A percentile compares a stretch with the other conserved stretches of the same genome.
Evolutionary conservation across 2,113 vertebrate species (phyloP).

Genomic region (Percopsis transmontana): DNA sequence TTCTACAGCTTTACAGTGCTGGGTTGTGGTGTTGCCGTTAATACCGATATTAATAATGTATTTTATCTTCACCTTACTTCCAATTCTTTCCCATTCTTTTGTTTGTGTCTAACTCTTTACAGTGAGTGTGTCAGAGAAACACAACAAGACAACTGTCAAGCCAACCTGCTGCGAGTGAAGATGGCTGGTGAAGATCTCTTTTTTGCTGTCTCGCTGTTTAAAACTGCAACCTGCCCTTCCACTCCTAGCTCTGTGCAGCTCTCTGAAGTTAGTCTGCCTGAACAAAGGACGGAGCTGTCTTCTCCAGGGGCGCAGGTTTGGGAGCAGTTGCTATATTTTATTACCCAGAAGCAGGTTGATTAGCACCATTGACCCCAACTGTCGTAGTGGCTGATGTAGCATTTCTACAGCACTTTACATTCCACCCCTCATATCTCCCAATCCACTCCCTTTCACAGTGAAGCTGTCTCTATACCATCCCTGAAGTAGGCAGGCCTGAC

Average conservation of each 20-base stretch:
- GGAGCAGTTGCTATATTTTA: too few species aligned
- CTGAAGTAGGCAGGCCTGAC: conserved; percentile 28
- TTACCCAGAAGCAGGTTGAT: too few species aligned
- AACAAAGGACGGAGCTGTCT: neutral
- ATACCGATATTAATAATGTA: neutral
- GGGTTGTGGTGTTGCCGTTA: neutral
- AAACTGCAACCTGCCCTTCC: conserved; percentile 34
- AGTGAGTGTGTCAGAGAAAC: conserved; percentile 57
- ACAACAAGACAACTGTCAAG: conserved; percentile 79
- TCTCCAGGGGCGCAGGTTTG: too few species aligned
- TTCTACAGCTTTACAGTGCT: neutral
- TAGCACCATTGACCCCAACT: too few species aligned
- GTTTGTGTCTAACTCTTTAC: conserved; percentile 59
- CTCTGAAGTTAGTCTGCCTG: conserved; percentile 39
- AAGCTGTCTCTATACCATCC: conserved; percentile 43
- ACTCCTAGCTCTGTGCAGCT: conserved; percentile 14
- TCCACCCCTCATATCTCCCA: neutral
- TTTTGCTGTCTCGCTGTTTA: conserved; percentile 20
- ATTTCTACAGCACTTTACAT: neutral
- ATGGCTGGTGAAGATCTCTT: conserved; percentile 70
- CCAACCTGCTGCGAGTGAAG: conserved; percentile 60
- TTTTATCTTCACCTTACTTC: conserved; percentile 4
- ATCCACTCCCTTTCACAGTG: conserved; percentile 28
- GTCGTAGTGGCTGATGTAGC: too few species aligned
- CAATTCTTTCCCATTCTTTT: conserved; percentile 46